Evolutionary conservation across 2,113 vertebrate species (phyloP), one percentile per base, ranked within the genome.

Genomic region (Emberiza fucata): DNA sequence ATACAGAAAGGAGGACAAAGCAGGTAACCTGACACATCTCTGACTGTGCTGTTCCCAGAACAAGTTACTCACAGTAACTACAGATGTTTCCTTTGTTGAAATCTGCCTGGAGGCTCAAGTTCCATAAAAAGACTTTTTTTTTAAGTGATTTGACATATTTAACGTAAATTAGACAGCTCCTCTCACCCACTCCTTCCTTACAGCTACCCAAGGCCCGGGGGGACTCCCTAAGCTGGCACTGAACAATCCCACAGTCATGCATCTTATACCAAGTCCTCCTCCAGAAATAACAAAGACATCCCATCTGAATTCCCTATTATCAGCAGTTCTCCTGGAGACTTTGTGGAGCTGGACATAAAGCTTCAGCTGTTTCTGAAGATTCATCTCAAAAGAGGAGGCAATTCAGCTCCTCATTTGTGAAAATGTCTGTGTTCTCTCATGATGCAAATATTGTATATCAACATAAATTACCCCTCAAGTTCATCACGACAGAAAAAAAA

Each of bases 71-170:
- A 40, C 33, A 80, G 35, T 20, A 66, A 28, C 56, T 70, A 73
- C 79, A 90, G 57, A 78, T 33, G 42, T 31, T 68, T 78, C 70
- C 70, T 85, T 92, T 81, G 81, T 68, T 94, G 60, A 40, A 40
- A 84, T 53, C 45, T 94, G 89, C 92, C 92, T 64, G 39, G 53
- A 89, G 81, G 87, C 45, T 95, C 57, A 28, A 39, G 72, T 86
- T 87, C 81, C 86, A 91, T 39, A 95, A 60, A 88, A 88, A 84
- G 51, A 40, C 65, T 21, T 48, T 91, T 95, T 95, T 76, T 88
- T 29, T 39, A 83, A 1, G 3, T 4, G 90, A 95, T 95, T 81
- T 50, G 65, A 54, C 61, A 35, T 54, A 84, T 78, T 90, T 90
- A 90, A 81, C 81, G 87, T 54, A 76, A 79, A 91, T 86, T 39